These are phyloP conservation scores for Aleiodes testaceus DNA, from an alignment of 2,888 invertebrate genomes.

Conservation along the genomic window DNA sequence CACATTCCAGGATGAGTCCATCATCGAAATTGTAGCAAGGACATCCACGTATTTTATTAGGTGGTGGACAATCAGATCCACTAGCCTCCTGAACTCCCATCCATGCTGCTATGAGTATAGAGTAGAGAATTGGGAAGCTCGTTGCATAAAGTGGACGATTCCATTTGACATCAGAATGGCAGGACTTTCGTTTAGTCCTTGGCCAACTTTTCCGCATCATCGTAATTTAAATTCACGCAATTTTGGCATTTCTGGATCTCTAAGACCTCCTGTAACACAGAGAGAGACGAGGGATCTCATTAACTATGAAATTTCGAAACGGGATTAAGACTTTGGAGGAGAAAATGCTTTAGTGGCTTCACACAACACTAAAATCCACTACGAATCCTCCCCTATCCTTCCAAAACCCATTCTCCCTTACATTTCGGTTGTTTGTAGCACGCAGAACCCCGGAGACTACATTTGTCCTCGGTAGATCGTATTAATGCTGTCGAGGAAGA, in stretches of 20 bases:
- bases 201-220: constrained; percentile 71
- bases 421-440: neutral
- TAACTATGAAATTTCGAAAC: neutral
- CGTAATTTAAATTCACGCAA: constrained; percentile 60
- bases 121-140: constrained; percentile 58
- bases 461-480: neutral
- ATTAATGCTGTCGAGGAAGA: constrained; percentile 5
- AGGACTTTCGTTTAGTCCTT: constrained; percentile 69
- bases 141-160: constrained; percentile 52
- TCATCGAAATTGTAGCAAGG: constrained; percentile 95
- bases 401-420: neutral
- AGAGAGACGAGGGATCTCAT: neutral
- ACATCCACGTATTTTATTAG: constrained; percentile 86
- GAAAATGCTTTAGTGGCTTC: too few species aligned
- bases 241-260: constrained; percentile 56
- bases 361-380: neutral
- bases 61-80: constrained; percentile 80
- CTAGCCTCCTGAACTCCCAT: constrained; percentile 65
- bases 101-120: constrained; percentile 63
- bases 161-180: constrained; percentile 54
- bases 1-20: constrained; percentile 91
- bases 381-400: constrained; percentile 6
- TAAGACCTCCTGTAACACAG: constrained; percentile 34
- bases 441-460: neutral
- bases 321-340: too few species aligned